Evolutionary conservation across 1,140 invertebrate genomes (phyloP).

Genomic region (Cecropterus lyciades): DNA sequence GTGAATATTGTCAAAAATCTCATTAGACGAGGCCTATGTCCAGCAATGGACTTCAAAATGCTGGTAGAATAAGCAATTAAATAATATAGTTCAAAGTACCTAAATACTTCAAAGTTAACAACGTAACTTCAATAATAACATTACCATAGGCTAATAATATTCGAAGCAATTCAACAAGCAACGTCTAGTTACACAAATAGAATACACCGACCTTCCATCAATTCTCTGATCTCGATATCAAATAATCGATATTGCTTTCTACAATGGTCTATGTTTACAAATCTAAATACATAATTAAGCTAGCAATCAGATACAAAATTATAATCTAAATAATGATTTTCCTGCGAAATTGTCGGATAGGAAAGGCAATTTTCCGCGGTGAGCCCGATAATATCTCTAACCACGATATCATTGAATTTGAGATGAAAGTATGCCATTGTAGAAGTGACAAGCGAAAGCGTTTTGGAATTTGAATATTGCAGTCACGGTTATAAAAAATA

Average conservation of each 20-base stretch:
- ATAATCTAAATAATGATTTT: constrained; percentile 28
- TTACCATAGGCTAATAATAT: no score
- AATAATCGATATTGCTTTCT: constrained; percentile 14
- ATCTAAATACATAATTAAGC: constrained; percentile 18
- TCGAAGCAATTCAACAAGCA: no score
- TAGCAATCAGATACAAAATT: constrained; percentile 21
- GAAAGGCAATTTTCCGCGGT: constrained; percentile 43
- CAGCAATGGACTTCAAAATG: no score
- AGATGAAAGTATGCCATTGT: constrained; percentile 35
- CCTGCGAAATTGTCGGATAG: constrained; percentile 35
- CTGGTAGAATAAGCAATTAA: no score
- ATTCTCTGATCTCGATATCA: background rate
- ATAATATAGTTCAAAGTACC: no score
- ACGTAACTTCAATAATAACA: no score
- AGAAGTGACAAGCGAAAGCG: constrained; percentile 4
- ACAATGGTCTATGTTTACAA: constrained; percentile 15
- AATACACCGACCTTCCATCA: background rate
- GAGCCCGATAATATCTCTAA: constrained; percentile 40
- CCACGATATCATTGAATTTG: constrained; percentile 39
- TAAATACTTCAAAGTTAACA: no score
- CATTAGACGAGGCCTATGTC: no score
- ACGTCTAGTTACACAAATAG: no score
- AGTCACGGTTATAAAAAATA: no score
- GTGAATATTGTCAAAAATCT: no score
- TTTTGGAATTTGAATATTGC: background rate